These are phyloP conservation scores for Enteromius paludinosus DNA, from an alignment of 2,797 vertebrate genomes.

Conservation along the genomic window DNA sequence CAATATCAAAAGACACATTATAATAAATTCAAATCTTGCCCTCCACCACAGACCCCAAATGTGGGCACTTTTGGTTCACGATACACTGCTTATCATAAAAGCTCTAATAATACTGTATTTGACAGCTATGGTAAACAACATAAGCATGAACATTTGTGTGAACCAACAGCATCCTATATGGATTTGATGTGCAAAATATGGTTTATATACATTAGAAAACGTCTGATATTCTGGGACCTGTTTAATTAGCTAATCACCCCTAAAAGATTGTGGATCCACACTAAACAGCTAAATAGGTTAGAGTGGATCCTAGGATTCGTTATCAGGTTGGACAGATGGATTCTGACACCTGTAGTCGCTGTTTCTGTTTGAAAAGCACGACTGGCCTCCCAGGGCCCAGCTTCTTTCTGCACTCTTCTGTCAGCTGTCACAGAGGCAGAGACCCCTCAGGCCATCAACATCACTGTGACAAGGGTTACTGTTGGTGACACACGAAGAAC, in stretches of 20 bases:
- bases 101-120: neutral
- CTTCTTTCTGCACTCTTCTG: conserved; percentile 35
- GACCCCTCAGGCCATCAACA: conserved; percentile 51
- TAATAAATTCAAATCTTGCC: conserved; percentile 14
- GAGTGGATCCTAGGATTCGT: neutral
- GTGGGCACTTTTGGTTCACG: conserved; percentile 1
- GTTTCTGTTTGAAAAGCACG: conserved; percentile 35
- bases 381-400: conserved; percentile 29
- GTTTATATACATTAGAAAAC: neutral
- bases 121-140: conserved; percentile 14
- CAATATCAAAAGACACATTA: conserved; percentile 23
- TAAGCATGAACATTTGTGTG: neutral
- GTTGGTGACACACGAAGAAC: conserved; percentile 38
- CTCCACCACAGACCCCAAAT: conserved; percentile 3
- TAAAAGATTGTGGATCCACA: neutral
- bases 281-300: conserved; percentile 9
- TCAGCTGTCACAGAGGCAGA: conserved; percentile 55
- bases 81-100: neutral
- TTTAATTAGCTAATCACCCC: neutral
- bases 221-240: no score
- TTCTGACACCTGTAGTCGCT: conserved; percentile 40
- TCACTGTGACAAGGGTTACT: conserved; percentile 49
- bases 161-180: neutral
- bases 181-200: neutral
- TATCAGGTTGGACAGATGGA: conserved; percentile 35